These are phyloP conservation scores for Bruchidius siliquastri DNA, from an alignment of 2,888 invertebrate species.

Conservation along the genomic window DNA sequence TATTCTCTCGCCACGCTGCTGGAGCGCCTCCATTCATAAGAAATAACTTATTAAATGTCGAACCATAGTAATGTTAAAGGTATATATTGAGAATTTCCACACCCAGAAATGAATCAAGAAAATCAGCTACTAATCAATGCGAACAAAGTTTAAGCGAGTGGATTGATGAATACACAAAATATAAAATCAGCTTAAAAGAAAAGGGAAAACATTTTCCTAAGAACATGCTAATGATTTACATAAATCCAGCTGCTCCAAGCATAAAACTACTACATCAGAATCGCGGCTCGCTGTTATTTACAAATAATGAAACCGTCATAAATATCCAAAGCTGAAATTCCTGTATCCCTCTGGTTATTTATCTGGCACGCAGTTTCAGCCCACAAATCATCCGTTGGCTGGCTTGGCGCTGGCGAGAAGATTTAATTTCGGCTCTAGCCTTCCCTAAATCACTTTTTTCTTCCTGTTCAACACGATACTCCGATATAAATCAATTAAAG, in stretches of 20 bases:
- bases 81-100: no score
- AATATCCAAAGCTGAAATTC: neutral
- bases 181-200: no score
- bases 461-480: neutral
- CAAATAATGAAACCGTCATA: neutral
- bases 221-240: neutral
- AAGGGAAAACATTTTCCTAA: no score
- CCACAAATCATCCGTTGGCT: neutral
- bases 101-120: no score
- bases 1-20: no score
- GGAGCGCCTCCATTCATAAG: no score
- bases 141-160: no score
- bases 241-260: neutral
- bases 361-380: neutral
- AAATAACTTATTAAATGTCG: no score
- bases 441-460: neutral
- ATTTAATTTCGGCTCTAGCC: neutral
- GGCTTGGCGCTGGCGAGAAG: neutral
- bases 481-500: neutral
- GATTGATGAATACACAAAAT: no score
- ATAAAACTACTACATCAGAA: neutral
- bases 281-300: neutral
- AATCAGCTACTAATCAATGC: no score
- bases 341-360: neutral
- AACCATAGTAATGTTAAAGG: no score